A percentile compares a stretch with the other conserved stretches of the same genome.
Conservation (phyloP, 2,797 vertebrate species). For the Gambelia wislizenii region DNA sequence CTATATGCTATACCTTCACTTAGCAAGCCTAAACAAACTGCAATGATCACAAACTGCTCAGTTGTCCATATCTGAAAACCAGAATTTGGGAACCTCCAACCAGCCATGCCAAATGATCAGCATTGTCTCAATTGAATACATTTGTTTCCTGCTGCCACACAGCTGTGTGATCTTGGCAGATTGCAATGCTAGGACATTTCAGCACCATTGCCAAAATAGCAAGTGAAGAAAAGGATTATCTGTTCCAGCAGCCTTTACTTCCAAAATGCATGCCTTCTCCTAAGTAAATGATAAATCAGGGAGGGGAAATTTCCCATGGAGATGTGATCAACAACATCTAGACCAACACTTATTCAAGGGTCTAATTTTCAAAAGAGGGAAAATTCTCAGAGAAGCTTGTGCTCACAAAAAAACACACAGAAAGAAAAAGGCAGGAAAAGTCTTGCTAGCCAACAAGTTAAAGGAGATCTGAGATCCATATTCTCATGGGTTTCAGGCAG, state of each 20-base stretch:
- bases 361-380: background rate
- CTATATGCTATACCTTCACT: background rate
- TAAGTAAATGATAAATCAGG: background rate
- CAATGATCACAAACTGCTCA: background rate
- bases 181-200: slow-evolving; percentile 6
- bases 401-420: background rate
- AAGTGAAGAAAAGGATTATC: slow-evolving; percentile 19
- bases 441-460: background rate
- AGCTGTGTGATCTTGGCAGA: slow-evolving; percentile 21
- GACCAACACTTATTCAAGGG: background rate
- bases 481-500: background rate
- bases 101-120: background rate
- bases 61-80: background rate
- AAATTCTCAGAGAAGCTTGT: background rate
- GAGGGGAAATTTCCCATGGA: background rate
- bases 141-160: background rate
- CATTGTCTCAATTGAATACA: slow-evolving; percentile 13
- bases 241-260: background rate
- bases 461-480: background rate
- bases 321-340: background rate
- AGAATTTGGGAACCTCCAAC: slow-evolving; percentile 4
- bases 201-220: slow-evolving; percentile 7
- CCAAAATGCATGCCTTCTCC: background rate
- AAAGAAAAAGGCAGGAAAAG: background rate
- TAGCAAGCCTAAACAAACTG: background rate